Evolutionary conservation across 2,888 invertebrate species (phyloP).

Genomic region (Campopleginae sp.): DNA sequence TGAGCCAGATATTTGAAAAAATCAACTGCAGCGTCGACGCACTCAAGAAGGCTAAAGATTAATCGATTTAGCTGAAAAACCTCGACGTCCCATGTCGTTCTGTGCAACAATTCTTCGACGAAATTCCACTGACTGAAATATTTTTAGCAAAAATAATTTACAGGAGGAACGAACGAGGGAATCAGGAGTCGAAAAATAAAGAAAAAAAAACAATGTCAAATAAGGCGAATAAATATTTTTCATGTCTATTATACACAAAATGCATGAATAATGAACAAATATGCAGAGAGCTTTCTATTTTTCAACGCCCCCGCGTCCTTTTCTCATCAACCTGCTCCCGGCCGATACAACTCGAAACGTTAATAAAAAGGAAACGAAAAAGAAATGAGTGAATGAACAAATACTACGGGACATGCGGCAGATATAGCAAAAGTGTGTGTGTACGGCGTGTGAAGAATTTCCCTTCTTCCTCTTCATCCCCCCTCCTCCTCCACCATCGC

Average conservation of each 20-base stretch:
- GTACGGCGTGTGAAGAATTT: conserved; percentile 28
- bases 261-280: not conserved
- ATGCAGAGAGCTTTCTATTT: conserved; percentile 4
- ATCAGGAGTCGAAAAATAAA: not conserved
- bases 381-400: conserved; percentile 73
- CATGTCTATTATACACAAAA: conserved; percentile 4
- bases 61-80: not conserved
- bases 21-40: not conserved
- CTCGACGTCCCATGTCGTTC: not conserved
- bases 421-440: conserved; percentile 11
- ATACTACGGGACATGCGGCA: conserved; percentile 65
- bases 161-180: not conserved
- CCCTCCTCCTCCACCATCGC: not conserved
- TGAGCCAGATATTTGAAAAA: not conserved
- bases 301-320: conserved; percentile 1
- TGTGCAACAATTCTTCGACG: not conserved
- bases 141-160: not conserved
- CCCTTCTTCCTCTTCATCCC: conserved; percentile 32
- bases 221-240: conserved; percentile 1
- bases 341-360: not conserved
- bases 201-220: conserved; percentile 2
- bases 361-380: conserved; percentile 19
- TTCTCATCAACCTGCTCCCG: not conserved
- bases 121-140: not conserved
- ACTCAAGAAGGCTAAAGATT: not conserved